A percentile compares a stretch with the other conserved stretches of the same genome.
phyloP scores from a whole-genome alignment of 2,888 invertebrate species.

The Sabatieria punctata region DNA sequence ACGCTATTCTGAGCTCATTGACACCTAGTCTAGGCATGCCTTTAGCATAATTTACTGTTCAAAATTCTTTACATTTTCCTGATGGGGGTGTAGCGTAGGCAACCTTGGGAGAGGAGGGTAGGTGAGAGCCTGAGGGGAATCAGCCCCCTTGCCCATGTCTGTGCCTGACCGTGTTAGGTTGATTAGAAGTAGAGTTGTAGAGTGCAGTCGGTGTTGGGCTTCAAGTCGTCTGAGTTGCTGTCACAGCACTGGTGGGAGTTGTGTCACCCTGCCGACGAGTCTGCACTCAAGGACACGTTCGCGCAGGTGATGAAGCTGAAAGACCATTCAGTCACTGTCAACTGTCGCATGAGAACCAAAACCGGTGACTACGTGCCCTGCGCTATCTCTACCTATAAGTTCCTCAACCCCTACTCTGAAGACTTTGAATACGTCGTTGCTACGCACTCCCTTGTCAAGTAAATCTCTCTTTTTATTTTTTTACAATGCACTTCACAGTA shows the following conservation, averaged over 20 bases:
- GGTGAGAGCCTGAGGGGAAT: too few species aligned
- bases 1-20: too few species aligned
- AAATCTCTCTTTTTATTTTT: too few species aligned
- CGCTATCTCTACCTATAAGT: constrained; percentile 93
- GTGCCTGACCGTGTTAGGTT: too few species aligned
- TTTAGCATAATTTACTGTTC: too few species aligned
- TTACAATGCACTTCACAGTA: too few species aligned
- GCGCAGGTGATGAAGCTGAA: constrained; percentile 90
- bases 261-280: constrained; percentile 89
- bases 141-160: too few species aligned
- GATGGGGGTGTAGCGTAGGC: too few species aligned
- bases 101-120: too few species aligned
- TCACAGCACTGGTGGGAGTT: constrained; percentile 93
- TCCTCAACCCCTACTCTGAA: constrained; percentile 93
- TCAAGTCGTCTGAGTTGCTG: constrained; percentile 78
- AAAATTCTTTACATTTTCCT: too few species aligned
- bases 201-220: constrained; percentile 72
- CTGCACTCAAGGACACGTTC: constrained; percentile 92
- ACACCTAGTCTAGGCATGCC: too few species aligned
- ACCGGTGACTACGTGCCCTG: constrained; percentile 81
- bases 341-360: constrained; percentile 14
- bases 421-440: constrained; percentile 98
- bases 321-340: constrained; percentile 70
- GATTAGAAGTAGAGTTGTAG: too few species aligned
- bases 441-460: constrained; percentile 78